phyloP scores from a whole-genome alignment of 2,113 vertebrate species.

The Papio anubis region DNA sequence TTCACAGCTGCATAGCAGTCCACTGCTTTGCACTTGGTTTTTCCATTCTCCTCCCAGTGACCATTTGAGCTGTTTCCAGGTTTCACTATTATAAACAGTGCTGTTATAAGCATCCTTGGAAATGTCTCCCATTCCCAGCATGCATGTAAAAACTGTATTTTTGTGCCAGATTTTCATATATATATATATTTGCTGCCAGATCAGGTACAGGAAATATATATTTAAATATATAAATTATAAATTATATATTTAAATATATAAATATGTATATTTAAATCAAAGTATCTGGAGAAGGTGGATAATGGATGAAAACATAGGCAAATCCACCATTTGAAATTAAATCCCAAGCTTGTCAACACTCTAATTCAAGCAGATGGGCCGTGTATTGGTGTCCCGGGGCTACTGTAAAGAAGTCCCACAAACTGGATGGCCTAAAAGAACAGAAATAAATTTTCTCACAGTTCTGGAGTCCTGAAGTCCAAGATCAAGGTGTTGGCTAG shows the following conservation, averaged over 20 bases:
- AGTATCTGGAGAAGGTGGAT: not conserved
- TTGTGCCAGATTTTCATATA: not conserved
- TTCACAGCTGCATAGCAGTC: not conserved
- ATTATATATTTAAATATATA: not conserved
- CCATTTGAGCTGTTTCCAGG: not conserved
- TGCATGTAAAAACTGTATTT: not conserved
- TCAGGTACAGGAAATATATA: not conserved
- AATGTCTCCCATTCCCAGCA: not conserved
- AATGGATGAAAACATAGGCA: constrained; percentile 2
- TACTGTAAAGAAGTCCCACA: not conserved
- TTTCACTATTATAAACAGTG: not conserved
- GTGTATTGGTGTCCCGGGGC: not conserved
- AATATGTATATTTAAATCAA: not conserved
- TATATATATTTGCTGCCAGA: not conserved
- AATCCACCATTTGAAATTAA: not conserved
- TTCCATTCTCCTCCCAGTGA: not conserved
- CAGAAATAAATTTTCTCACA: not conserved
- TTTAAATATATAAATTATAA: too few species aligned
- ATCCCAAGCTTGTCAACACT: not conserved
- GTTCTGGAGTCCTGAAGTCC: not conserved
- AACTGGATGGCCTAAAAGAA: not conserved
- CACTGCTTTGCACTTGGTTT: not conserved
- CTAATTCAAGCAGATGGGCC: not conserved
- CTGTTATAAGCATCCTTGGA: not conserved
- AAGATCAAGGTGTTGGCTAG: not conserved